phyloP scores from a whole-genome alignment of 2,797 vertebrate genomes.

The Sebastes elongatus region DNA sequence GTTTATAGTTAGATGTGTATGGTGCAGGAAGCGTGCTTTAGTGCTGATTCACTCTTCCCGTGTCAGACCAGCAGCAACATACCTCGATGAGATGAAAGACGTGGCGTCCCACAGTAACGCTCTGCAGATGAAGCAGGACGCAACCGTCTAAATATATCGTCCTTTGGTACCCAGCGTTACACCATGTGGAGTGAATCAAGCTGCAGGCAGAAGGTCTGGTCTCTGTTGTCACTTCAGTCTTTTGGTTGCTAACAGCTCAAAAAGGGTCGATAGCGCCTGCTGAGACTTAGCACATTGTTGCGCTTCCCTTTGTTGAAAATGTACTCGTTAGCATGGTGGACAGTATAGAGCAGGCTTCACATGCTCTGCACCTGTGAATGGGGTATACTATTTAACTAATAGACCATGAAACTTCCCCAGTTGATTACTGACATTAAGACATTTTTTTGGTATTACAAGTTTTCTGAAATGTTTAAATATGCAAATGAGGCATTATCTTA shows the following conservation, averaged over 20 bases:
- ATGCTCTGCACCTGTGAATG: not conserved
- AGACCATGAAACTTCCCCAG: too few relatives aligned
- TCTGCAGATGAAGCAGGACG: not conserved
- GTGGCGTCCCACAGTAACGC: not conserved
- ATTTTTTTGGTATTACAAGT: too few relatives aligned
- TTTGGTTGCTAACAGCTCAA: not conserved
- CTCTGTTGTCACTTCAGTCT: not conserved
- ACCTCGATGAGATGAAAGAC: not conserved
- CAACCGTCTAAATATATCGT: not conserved
- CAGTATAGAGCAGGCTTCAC: not conserved
- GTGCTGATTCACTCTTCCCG: not conserved
- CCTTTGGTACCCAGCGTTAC: not conserved
- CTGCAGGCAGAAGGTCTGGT: not conserved
- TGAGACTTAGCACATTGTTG: not conserved
- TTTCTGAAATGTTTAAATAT: too few relatives aligned
- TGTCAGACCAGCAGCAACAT: not conserved
- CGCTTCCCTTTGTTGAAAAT: not conserved
- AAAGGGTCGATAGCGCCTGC: not conserved
- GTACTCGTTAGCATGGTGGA: not conserved
- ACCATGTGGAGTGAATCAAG: not conserved
- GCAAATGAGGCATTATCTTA: too few relatives aligned
- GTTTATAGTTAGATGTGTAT: not conserved
- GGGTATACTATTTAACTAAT: too few relatives aligned
- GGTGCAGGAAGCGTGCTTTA: not conserved
- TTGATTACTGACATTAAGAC: too few relatives aligned